These are phyloP conservation scores for Tetragnatha versicolor DNA, from an alignment of 1,140 invertebrate genomes.

Conservation along the genomic window DNA sequence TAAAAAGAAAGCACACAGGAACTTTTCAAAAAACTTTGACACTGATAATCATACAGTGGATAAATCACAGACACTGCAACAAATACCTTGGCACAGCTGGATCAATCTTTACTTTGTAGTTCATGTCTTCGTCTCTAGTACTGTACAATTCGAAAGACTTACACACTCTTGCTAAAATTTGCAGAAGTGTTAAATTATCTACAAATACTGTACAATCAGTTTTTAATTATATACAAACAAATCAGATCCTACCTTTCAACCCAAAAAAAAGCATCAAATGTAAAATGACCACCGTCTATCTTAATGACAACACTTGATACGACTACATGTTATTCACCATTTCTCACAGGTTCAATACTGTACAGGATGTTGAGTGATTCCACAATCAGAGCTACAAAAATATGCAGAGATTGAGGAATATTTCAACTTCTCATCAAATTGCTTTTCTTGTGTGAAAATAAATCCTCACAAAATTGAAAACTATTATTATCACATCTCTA, in stretches of 20 bases:
- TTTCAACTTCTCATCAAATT: too few relatives aligned
- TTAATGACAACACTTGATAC: constrained; percentile 22
- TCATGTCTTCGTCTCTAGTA: constrained; percentile 8
- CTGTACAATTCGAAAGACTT: constrained; percentile 45
- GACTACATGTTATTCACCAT: constrained; percentile 8
- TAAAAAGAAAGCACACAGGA: constrained; percentile 51
- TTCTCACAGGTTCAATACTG: too few relatives aligned
- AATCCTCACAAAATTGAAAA: too few relatives aligned
- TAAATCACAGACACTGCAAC: constrained; percentile 52
- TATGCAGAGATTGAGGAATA: too few relatives aligned
- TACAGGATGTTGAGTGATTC: too few relatives aligned
- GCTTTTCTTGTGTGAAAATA: too few relatives aligned
- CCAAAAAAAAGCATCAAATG: background rate
- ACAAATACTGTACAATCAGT: constrained; percentile 35
- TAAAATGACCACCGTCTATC: constrained; percentile 13
- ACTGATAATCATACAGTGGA: constrained; percentile 46
- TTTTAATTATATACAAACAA: constrained; percentile 45
- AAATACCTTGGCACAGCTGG: constrained; percentile 52
- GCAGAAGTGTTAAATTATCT: constrained; percentile 46
- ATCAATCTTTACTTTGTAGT: constrained; percentile 54
- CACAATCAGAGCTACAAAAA: too few relatives aligned
- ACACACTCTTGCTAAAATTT: constrained; percentile 38
- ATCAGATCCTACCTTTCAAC: constrained; percentile 30
- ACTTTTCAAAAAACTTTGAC: constrained; percentile 54
- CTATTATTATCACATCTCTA: too few relatives aligned